Evolutionary conservation across 37 sponge, comb jelly and placozoan species (phyloP).

Genomic region (Corticium candelabrum): DNA sequence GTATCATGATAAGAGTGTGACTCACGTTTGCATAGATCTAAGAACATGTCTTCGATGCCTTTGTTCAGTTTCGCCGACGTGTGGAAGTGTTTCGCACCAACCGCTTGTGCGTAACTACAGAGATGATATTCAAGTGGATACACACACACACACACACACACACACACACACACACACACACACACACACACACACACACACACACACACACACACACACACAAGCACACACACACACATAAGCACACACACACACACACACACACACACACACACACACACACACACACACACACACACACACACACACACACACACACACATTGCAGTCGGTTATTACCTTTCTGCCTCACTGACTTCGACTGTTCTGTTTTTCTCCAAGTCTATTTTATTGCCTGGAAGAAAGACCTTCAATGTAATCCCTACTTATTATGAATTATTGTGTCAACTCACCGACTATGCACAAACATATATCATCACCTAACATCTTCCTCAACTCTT

Average conservation of each 20-base stretch:
- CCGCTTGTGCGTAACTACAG: background rate
- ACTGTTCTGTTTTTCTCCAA: slow-evolving; percentile 89
- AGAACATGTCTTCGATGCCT: slow-evolving; percentile 87
- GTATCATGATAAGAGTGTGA: no score
- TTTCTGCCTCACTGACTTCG: slow-evolving; percentile 39
- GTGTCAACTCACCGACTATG: slow-evolving; percentile 49
- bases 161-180: slow-evolving; percentile 17
- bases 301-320: slow-evolving; percentile 43
- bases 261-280: slow-evolving; percentile 34
- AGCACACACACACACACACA: no score
- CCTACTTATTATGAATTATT: background rate
- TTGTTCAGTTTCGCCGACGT: slow-evolving; percentile 95
- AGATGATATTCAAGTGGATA: background rate
- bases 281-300: slow-evolving; percentile 35
- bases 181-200: slow-evolving; percentile 12
- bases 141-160: slow-evolving; percentile 17
- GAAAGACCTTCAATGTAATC: background rate
- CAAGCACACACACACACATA: no score
- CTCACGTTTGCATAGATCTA: slow-evolving; percentile 78
- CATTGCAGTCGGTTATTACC: slow-evolving; percentile 75
- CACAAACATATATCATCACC: slow-evolving; percentile 64
- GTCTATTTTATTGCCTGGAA: slow-evolving; percentile 88
- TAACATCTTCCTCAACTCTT: slow-evolving; percentile 87
- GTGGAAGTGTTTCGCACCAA: slow-evolving; percentile 68
- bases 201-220: slow-evolving; percentile 31